Evolutionary conservation across 2,797 vertebrate genomes (phyloP).

Genomic region (Alectoris magna): DNA sequence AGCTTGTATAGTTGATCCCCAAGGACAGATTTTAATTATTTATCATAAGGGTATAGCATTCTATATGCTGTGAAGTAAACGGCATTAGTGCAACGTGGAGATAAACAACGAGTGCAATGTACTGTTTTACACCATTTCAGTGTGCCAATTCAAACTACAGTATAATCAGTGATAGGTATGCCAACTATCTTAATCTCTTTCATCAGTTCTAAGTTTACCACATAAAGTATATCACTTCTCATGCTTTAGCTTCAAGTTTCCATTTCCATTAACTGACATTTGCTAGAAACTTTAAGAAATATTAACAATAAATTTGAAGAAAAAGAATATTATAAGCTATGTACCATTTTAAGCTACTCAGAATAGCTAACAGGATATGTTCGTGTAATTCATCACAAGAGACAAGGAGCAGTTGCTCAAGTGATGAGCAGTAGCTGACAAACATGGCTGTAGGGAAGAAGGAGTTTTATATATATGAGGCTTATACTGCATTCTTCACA

Average conservation of each 20-base stretch:
- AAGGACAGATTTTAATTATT: not conserved
- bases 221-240: not conserved
- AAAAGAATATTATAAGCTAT: not conserved
- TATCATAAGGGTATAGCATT: not conserved
- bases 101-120: not conserved
- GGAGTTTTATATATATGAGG: not conserved
- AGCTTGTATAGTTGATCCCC: not conserved
- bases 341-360: not conserved
- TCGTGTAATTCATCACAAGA: not conserved
- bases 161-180: not conserved
- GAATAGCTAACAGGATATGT: not conserved
- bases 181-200: not conserved
- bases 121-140: not conserved
- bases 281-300: not conserved
- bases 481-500: not conserved
- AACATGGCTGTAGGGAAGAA: not conserved
- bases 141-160: not conserved
- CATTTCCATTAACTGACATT: not conserved
- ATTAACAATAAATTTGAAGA: not conserved
- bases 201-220: not conserved
- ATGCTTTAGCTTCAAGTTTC: not conserved
- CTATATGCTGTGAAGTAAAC: not conserved
- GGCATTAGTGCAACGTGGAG: not conserved
- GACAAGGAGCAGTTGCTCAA: not conserved
- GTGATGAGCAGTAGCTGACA: not conserved